phyloP scores from a whole-genome alignment of 2,797 vertebrate genomes.

The Distichodus sexfasciatus region DNA sequence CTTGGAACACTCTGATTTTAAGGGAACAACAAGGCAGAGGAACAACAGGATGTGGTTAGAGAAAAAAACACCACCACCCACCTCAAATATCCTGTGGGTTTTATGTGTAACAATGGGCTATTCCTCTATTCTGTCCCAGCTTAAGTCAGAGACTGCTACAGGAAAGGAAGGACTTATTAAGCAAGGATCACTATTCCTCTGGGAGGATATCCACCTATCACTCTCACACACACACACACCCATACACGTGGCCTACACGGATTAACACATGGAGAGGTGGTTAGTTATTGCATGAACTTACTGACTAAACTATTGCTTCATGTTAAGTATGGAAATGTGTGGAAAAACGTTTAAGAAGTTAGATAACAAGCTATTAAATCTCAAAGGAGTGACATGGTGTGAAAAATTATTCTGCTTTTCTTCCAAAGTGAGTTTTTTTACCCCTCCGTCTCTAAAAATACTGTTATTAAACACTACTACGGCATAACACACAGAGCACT shows the following conservation, averaged over 20 bases:
- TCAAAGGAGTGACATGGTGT: background rate
- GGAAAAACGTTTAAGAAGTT: conserved; percentile 2
- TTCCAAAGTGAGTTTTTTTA: conserved; percentile 14
- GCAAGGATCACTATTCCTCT: conserved; percentile 26
- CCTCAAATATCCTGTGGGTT: conserved; percentile 35
- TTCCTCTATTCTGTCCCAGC: conserved; percentile 12
- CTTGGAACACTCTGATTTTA: background rate
- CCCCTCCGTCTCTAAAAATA: conserved; percentile 31
- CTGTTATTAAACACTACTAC: conserved; percentile 28
- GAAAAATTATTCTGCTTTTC: conserved; percentile 10
- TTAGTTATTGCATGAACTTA: background rate
- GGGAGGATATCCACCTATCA: conserved; percentile 29
- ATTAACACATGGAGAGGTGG: background rate
- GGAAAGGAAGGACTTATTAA: conserved; percentile 31
- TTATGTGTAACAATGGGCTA: conserved; percentile 38
- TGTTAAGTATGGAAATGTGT: background rate
- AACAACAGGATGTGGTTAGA: conserved; percentile 42
- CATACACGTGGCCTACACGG: background rate
- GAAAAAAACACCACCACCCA: conserved; percentile 10
- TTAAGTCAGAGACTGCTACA: conserved; percentile 3
- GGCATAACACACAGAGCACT: background rate
- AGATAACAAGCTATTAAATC: conserved; percentile 21
- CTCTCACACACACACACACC: background rate
- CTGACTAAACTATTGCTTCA: background rate
- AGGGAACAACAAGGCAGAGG: conserved; percentile 26